A percentile compares a stretch with the other conserved stretches of the same genome.
phyloP scores from a whole-genome alignment of 1,140 invertebrate species.

The Lepidurus packardi region DNA sequence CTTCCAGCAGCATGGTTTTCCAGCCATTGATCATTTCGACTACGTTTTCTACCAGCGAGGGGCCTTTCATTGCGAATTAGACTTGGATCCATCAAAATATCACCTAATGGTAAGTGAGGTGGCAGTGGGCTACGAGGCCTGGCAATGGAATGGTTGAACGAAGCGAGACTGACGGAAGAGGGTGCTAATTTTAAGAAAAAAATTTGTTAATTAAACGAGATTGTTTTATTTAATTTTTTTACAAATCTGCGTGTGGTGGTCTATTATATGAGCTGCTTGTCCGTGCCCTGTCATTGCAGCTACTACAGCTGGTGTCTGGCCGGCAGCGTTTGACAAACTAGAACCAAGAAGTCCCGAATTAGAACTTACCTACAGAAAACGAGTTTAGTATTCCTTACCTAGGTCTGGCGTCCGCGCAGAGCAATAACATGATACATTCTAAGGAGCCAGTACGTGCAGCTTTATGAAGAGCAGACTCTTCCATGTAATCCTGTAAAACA shows the following conservation, averaged over 20 bases:
- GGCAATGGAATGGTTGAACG: constrained; percentile 9
- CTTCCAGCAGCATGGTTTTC: background rate
- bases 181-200: background rate
- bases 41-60: background rate
- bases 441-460: constrained; percentile 23
- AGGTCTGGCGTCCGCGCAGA: constrained; percentile 13
- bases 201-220: background rate
- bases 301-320: background rate
- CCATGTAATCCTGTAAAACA: constrained; percentile 16
- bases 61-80: constrained; percentile 1
- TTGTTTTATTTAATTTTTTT: background rate
- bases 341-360: background rate
- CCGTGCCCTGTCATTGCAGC: background rate
- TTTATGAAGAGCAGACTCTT: constrained; percentile 25
- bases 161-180: background rate
- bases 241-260: background rate
- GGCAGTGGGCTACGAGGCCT: constrained; percentile 8
- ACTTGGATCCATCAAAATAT: constrained; percentile 9
- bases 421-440: constrained; percentile 14
- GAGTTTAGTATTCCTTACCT: background rate
- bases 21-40: background rate
- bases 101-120: constrained; percentile 1
- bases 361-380: background rate
- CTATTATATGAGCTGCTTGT: background rate
- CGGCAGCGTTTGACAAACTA: background rate